These are phyloP conservation scores for Syrrhaptes paradoxus DNA, from an alignment of 2,113 vertebrate genomes.

Conservation along the genomic window DNA sequence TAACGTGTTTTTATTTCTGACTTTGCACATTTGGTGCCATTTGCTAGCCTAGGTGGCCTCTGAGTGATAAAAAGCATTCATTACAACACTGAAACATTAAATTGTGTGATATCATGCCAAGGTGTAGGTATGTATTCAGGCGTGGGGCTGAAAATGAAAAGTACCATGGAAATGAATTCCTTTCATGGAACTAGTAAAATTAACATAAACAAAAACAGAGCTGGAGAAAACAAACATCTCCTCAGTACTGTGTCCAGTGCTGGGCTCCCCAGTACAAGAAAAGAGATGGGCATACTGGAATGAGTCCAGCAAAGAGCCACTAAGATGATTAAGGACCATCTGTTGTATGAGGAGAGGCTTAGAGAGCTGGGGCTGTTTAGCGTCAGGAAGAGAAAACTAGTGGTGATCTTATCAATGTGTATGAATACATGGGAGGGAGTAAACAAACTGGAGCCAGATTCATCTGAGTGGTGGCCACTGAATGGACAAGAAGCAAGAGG, in stretches of 20 bases:
- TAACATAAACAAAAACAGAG: not conserved
- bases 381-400: not conserved
- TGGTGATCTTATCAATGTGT: not conserved
- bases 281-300: not conserved
- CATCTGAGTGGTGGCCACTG: not conserved
- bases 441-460: not conserved
- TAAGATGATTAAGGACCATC: constrained; percentile 11
- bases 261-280: not conserved
- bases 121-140: not conserved
- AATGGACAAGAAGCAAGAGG: not conserved
- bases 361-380: not conserved
- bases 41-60: not conserved
- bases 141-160: not conserved
- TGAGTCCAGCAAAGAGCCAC: not conserved
- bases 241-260: not conserved
- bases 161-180: not conserved
- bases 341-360: not conserved
- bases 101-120: not conserved
- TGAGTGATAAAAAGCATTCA: not conserved
- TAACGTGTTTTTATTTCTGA: not conserved
- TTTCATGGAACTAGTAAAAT: not conserved
- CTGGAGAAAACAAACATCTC: not conserved
- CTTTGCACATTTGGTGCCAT: not conserved
- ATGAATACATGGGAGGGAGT: not conserved
- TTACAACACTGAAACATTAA: not conserved